Percentiles rank a stretch among this genome's conserved stretches.
phyloP scores from a whole-genome alignment of 2,113 vertebrate species.

The Etheostoma spectabile region DNA sequence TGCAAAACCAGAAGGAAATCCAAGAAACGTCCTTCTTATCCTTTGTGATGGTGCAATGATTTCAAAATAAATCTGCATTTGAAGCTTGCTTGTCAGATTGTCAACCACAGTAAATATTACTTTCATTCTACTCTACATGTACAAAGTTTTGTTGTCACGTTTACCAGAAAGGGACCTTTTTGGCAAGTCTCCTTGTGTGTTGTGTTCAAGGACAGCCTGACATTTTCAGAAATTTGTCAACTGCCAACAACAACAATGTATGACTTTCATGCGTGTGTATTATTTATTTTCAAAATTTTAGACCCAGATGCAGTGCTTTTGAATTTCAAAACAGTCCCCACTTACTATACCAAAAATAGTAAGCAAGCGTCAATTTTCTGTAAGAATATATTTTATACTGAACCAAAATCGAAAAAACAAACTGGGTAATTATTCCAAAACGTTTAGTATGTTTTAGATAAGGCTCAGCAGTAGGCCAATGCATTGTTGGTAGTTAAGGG shows the following conservation, averaged over 20 bases:
- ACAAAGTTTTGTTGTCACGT: background rate
- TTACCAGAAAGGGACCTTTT: background rate
- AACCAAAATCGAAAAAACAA: background rate
- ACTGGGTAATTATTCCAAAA: background rate
- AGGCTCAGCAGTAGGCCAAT: background rate
- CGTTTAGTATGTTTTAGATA: background rate
- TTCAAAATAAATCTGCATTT: background rate
- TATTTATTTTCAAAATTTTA: too few relatives aligned
- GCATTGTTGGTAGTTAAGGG: background rate
- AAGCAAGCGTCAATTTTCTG: background rate
- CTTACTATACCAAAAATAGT: background rate
- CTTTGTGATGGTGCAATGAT: background rate
- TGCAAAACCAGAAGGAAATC: constrained; percentile 3
- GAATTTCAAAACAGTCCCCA: background rate
- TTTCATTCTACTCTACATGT: background rate
- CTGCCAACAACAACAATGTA: background rate
- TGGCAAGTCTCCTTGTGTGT: background rate
- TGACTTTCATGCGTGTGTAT: background rate
- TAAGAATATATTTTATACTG: background rate
- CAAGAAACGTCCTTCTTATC: background rate
- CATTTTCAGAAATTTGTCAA: background rate
- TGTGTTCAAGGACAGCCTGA: background rate
- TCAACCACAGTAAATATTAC: background rate
- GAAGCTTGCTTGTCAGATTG: background rate
- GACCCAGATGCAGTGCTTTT: background rate